Evolutionary conservation across 2,888 invertebrate genomes (phyloP), one percentile per base, ranked within the genome.

Genomic region (Germaria angustata): DNA sequence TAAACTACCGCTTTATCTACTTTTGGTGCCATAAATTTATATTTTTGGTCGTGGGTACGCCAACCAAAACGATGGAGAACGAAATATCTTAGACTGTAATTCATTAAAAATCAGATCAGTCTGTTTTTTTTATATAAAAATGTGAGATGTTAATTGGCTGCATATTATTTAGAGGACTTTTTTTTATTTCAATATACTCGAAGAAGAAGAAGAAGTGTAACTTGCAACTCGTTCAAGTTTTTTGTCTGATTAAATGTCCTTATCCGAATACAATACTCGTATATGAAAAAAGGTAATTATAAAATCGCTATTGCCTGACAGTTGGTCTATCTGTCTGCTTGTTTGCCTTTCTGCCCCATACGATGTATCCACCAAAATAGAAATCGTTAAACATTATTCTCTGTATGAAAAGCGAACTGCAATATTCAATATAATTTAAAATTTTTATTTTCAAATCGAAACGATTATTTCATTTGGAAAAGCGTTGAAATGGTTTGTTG

Each of bases 381-480:
- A n/a, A n/a, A n/a, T n/a, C n/a, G n/a, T n/a, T n/a, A n/a, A n/a
- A n/a, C n/a, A n/a, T n/a, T n/a, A n/a, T n/a, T n/a, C n/a, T n/a
- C n/a, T n/a, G n/a, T n/a, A n/a, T n/a, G n/a, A 28, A 28, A 28
- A 28, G 3, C 6, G 6, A 28, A 28, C 4, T 6, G 28, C 1
- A 9, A 39, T 39, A 4, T 36, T 36, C 9, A 36, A 11, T 36
- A 36, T 11, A 11, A 36, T 3, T 46, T 46, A 46, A 46, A 6
- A 28, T 28, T 28, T 28, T 28, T 5, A 28, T 28, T 3, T 46
- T 46, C 1, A 72, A 13, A 20, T 32, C 1, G 2, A 57, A 55
- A 65, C 57, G 11, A n/a, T 24, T 59, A 49, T 66, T 80, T 65
- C 44, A 65, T 80, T 71, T 75, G 36, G 63, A 55, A 75, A 75